Percentiles rank a stretch among this genome's conserved stretches.
Evolutionary conservation across 2,113 vertebrate species (phyloP).

Genomic region (Todiramphus saurophagus): DNA sequence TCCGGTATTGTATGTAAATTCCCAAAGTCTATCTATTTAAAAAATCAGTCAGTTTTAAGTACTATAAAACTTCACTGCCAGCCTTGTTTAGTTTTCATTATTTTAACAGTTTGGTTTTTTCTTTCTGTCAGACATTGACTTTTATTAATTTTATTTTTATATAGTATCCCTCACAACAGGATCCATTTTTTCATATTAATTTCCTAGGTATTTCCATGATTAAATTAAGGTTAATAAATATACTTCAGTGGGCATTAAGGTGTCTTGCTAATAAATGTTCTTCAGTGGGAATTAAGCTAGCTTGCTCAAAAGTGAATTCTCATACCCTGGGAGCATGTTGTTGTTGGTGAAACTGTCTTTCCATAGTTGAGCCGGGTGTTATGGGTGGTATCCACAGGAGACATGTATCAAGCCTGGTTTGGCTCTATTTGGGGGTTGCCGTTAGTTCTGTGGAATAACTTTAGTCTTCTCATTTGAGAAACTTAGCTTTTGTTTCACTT

Average conservation of each 20-base stretch:
- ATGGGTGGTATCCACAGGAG: not conserved
- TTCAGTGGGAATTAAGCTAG: not conserved
- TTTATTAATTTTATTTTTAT: not conserved
- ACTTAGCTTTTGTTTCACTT: not conserved
- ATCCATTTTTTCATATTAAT: not conserved
- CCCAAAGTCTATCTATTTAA: not conserved
- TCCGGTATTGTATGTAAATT: not conserved
- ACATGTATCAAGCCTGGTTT: not conserved
- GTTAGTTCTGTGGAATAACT: not conserved
- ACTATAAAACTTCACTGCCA: not conserved
- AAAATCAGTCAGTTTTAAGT: not conserved
- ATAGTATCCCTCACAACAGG: not conserved
- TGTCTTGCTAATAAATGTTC: not conserved
- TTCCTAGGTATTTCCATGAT: not conserved
- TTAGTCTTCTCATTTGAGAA: not conserved
- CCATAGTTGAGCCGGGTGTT: not conserved
- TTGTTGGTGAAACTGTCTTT: not conserved
- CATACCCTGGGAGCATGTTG: not conserved
- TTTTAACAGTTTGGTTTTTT: not conserved
- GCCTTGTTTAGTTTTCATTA: not conserved
- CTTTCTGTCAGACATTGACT: not conserved
- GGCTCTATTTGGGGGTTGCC: not conserved
- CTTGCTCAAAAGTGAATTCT: not conserved
- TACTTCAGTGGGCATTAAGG: not conserved
- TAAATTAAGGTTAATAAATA: not conserved